Conservation (phyloP, 2,888 invertebrate species). For the Lamellibrachia columna region DNA sequence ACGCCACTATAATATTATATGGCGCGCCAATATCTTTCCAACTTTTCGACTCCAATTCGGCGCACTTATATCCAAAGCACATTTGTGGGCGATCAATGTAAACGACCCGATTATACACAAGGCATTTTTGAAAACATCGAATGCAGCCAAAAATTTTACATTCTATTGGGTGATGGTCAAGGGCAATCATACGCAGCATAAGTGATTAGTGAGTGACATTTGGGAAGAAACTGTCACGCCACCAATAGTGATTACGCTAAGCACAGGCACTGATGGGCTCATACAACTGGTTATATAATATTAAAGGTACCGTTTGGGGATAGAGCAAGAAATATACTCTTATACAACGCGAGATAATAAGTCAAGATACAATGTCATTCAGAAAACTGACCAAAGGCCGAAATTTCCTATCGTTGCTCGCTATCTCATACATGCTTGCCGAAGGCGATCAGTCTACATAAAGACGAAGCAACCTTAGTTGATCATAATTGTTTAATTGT, state of each 20-base stretch:
- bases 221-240: not conserved
- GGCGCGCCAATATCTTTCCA: not conserved
- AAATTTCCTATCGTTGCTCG: not conserved
- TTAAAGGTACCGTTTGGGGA: not conserved
- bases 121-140: not conserved
- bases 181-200: not conserved
- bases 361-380: not conserved
- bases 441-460: not conserved
- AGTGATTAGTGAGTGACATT: not conserved
- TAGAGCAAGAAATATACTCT: not conserved
- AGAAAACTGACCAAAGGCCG: not conserved
- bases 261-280: not conserved
- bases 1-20: not conserved
- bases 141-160: not conserved
- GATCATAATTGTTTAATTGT: not conserved
- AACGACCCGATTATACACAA: not conserved
- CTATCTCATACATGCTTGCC: not conserved
- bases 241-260: not conserved
- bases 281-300: not conserved
- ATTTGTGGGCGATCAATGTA: not conserved
- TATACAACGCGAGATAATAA: not conserved
- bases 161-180: not conserved
- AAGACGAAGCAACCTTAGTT: not conserved
- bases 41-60: not conserved
- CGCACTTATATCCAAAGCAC: not conserved